A percentile compares a stretch with the other conserved stretches of the same genome.
Conservation (phyloP, 2,888 invertebrate genomes). For the Andrena fulva region DNA sequence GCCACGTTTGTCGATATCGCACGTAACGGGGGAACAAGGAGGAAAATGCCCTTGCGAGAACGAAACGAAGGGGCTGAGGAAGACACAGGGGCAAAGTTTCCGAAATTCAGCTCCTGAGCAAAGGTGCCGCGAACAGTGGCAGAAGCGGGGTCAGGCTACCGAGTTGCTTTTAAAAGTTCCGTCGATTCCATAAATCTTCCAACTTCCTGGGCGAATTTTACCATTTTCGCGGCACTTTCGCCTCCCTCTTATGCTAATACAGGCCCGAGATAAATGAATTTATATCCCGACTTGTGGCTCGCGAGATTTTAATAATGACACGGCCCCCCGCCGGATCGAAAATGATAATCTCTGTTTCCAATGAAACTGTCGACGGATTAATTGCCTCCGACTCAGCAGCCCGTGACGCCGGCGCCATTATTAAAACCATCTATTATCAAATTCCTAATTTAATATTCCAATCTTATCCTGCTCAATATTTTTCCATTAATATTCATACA, state of each 20-base stretch:
- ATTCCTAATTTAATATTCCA: conserved; percentile 11
- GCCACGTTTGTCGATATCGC: neutral
- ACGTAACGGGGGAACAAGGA: neutral
- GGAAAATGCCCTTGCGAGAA: conserved; percentile 1
- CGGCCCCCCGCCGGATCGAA: neutral
- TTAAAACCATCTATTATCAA: conserved; percentile 2
- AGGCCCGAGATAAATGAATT: conserved; percentile 29
- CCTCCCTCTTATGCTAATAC: conserved; percentile 31
- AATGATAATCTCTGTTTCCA: conserved; percentile 25
- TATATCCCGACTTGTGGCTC: neutral
- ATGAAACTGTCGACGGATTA: conserved; percentile 15
- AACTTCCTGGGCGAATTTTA: conserved; percentile 15
- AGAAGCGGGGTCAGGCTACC: conserved; percentile 8
- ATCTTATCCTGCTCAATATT: neutral
- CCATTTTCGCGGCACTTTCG: neutral
- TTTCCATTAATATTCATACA: conserved; percentile 4
- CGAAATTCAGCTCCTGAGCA: conserved; percentile 16
- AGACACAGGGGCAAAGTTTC: conserved; percentile 33
- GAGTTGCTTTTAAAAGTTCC: conserved; percentile 36
- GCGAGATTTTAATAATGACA: conserved; percentile 31
- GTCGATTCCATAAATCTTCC: conserved; percentile 43
- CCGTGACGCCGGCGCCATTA: conserved; percentile 9
- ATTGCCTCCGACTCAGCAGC: conserved; percentile 8
- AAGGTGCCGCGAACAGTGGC: conserved; percentile 28
- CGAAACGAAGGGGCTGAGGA: neutral